Conservation (phyloP, 2,797 vertebrate species). For the Dallia pectoralis region DNA sequence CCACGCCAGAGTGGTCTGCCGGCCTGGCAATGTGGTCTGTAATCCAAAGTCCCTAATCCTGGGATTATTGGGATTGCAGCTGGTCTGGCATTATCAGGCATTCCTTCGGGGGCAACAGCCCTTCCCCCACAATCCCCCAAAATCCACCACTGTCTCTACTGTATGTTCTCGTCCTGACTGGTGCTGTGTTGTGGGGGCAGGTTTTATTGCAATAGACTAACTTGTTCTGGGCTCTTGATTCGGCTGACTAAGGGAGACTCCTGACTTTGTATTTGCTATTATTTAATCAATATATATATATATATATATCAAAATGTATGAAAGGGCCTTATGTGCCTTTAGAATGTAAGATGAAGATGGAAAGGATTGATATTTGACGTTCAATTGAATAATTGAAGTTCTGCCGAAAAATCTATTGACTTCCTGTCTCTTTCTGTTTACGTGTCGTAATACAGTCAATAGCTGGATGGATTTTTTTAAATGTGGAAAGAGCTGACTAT, state of each 20-base stretch:
- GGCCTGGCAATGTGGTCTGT: conserved; percentile 62
- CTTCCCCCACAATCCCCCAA: neutral
- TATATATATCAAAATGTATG: too few species aligned
- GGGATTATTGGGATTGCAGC: conserved; percentile 77
- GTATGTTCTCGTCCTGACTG: conserved; percentile 37
- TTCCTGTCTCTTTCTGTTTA: too few species aligned
- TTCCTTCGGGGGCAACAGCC: conserved; percentile 39
- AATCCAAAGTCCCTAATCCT: conserved; percentile 78
- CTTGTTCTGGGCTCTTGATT: neutral
- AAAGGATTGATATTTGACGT: too few species aligned
- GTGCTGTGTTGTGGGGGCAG: neutral
- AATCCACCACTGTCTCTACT: too few species aligned
- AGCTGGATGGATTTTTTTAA: too few species aligned
- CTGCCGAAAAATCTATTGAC: too few species aligned
- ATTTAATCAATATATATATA: too few species aligned
- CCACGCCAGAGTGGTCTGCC: conserved; percentile 52
- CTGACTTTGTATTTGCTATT: neutral
- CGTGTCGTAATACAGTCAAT: too few species aligned
- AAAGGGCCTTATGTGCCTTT: too few species aligned
- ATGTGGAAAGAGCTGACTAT: too few species aligned
- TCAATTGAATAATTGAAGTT: too few species aligned
- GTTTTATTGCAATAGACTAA: neutral
- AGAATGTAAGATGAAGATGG: too few species aligned
- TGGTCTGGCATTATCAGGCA: conserved; percentile 64
- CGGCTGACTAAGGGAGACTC: neutral